phyloP scores from a whole-genome alignment of 2,888 invertebrate genomes.

The Octodonta nipae region DNA sequence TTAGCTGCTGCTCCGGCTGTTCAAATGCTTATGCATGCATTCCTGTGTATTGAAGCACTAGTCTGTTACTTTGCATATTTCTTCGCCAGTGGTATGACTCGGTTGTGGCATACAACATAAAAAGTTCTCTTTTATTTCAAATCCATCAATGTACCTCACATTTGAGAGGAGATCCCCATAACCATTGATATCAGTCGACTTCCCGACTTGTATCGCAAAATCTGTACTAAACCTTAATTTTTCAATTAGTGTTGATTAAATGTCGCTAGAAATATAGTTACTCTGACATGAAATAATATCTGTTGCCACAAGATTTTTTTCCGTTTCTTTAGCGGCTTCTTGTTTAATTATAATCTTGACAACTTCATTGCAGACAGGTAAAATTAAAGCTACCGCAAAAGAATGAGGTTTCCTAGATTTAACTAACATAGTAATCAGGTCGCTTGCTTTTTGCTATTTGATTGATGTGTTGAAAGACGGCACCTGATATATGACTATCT shows the following conservation, averaged over 20 bases:
- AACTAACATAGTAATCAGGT: constrained; percentile 1
- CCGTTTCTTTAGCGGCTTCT: constrained; percentile 1
- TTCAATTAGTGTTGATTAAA: background rate
- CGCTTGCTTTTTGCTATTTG: background rate
- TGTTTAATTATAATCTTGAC: constrained; percentile 1
- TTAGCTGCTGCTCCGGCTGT: constrained; percentile 1
- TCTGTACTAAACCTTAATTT: background rate
- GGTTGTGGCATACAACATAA: background rate
- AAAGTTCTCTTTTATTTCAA: constrained; percentile 1
- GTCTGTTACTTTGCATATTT: constrained; percentile 1
- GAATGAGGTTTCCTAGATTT: constrained; percentile 1
- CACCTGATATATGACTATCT: too few relatives aligned
- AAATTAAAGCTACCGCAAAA: background rate
- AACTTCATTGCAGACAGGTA: constrained; percentile 1
- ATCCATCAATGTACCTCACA: constrained; percentile 1
- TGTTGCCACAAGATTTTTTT: constrained; percentile 1
- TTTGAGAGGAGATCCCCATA: background rate
- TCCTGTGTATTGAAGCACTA: background rate
- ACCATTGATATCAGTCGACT: constrained; percentile 1
- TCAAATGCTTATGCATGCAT: background rate
- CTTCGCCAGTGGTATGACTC: background rate
- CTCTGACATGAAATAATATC: too few relatives aligned
- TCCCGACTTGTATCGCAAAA: background rate
- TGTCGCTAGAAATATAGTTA: constrained; percentile 1
- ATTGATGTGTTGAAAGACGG: background rate